Percentiles rank a stretch among this genome's conserved stretches.
Evolutionary conservation across 1,140 invertebrate species (phyloP).

Genomic region (Cecropterus lyciades): DNA sequence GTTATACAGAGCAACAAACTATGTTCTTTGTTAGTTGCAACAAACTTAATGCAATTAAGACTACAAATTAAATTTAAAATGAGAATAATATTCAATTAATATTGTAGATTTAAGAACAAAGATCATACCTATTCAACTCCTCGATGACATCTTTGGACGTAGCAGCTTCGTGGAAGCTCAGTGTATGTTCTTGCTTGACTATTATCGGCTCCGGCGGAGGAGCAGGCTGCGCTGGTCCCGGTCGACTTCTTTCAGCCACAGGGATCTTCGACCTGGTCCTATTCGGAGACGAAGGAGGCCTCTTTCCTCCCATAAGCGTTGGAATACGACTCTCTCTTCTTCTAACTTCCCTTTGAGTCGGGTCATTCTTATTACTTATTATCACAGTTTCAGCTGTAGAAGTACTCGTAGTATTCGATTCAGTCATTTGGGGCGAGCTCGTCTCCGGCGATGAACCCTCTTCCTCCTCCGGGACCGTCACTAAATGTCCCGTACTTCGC

Average conservation of each 20-base stretch:
- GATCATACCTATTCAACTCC: slow-evolving; percentile 86
- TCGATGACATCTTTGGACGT: slow-evolving; percentile 91
- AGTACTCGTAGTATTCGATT: slow-evolving; percentile 88
- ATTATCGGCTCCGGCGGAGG: slow-evolving; percentile 65
- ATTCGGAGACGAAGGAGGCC: slow-evolving; percentile 72
- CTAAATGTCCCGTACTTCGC: slow-evolving; percentile 73
- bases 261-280: slow-evolving; percentile 69
- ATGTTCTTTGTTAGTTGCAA: no score
- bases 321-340: slow-evolving; percentile 76
- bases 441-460: slow-evolving; percentile 75
- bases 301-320: slow-evolving; percentile 68
- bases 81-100: neutral
- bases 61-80: no score
- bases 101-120: slow-evolving; percentile 33
- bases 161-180: slow-evolving; percentile 89
- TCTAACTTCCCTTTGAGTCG: slow-evolving; percentile 55
- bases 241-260: slow-evolving; percentile 54
- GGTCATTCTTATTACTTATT: slow-evolving; percentile 81
- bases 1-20: no score
- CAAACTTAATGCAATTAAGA: no score
- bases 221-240: slow-evolving; percentile 36
- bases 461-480: slow-evolving; percentile 88
- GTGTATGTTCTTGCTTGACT: slow-evolving; percentile 75
- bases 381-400: slow-evolving; percentile 87
- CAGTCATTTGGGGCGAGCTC: slow-evolving; percentile 84